Percentiles rank a stretch among this genome's conserved stretches.
These are phyloP conservation scores for Phoxinus dragarum DNA, from an alignment of 2,797 vertebrate species.

Conservation along the genomic window DNA sequence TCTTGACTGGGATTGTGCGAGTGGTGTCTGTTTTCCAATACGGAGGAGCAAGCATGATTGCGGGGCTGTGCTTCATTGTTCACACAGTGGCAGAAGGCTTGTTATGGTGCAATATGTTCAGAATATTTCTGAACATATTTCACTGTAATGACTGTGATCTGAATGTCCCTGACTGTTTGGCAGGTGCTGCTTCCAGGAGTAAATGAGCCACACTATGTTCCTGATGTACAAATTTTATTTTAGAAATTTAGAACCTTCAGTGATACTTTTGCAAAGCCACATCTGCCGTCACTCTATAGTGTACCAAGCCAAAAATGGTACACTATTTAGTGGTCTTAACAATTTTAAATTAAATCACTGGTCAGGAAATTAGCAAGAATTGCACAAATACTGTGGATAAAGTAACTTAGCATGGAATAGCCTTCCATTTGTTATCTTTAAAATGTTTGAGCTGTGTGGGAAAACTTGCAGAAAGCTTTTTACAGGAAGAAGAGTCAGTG, in stretches of 20 bases:
- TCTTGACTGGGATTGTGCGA: slow-evolving; percentile 2
- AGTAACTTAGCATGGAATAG: neutral
- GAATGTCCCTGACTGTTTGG: slow-evolving; percentile 36
- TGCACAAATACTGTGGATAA: neutral
- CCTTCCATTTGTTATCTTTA: neutral
- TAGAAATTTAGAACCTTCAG: slow-evolving; percentile 1
- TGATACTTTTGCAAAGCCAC: neutral
- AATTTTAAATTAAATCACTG: neutral
- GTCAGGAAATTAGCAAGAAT: neutral
- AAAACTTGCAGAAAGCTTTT: neutral
- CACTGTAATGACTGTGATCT: slow-evolving; percentile 38
- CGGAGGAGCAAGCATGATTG: neutral
- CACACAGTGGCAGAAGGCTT: slow-evolving; percentile 6
- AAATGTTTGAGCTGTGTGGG: neutral
- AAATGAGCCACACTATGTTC: slow-evolving; percentile 30
- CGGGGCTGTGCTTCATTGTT: slow-evolving; percentile 27
- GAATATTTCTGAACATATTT: slow-evolving; percentile 8
- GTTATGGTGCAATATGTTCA: slow-evolving; percentile 28
- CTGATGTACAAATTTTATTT: neutral
- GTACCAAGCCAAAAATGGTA: neutral
- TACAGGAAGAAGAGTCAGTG: neutral
- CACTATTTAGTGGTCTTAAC: neutral
- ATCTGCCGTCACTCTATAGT: neutral
- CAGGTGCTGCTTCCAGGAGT: slow-evolving; percentile 28
- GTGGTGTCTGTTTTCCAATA: slow-evolving; percentile 33